These are phyloP conservation scores for Palaemon carinicauda DNA, from an alignment of 1,140 invertebrate genomes.

Conservation along the genomic window DNA sequence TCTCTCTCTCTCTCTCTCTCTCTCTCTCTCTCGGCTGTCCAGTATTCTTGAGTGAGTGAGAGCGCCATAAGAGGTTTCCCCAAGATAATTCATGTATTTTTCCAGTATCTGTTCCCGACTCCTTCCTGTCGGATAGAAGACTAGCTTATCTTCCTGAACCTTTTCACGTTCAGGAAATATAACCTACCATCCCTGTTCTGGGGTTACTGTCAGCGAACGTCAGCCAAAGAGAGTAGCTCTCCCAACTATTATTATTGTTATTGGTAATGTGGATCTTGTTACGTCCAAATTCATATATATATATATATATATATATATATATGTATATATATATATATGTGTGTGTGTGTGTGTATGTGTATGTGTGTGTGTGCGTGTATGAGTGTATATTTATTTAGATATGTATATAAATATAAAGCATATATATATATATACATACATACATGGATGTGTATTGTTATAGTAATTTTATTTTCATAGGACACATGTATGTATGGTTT, in stretches of 20 bases:
- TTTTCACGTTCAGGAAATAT: slow-evolving; percentile 54
- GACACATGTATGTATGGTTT: too few species aligned
- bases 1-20: neutral
- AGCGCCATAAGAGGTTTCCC: too few species aligned
- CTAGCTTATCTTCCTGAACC: slow-evolving; percentile 48
- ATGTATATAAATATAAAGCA: too few species aligned
- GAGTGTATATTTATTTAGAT: neutral
- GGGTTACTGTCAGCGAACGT: neutral
- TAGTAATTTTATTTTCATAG: too few species aligned
- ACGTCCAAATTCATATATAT: too few species aligned
- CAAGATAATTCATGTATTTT: neutral
- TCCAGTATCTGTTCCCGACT: slow-evolving; percentile 27
- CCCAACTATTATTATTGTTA: too few species aligned
- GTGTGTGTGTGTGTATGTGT: neutral
- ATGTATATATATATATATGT: too few species aligned
- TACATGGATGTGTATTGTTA: too few species aligned
- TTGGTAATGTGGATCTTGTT: too few species aligned
- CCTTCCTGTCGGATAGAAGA: slow-evolving; percentile 14
- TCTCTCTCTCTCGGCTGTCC: neutral
- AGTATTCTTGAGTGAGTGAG: too few species aligned
- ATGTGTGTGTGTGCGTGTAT: neutral
- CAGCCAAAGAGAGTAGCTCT: slow-evolving; percentile 2
- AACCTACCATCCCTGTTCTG: slow-evolving; percentile 45
- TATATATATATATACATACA: neutral
- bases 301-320: too few species aligned